Evolutionary conservation across 2,797 vertebrate species (phyloP), one percentile per base, ranked within the genome.

Genomic region (Coracias cyanogaster): DNA sequence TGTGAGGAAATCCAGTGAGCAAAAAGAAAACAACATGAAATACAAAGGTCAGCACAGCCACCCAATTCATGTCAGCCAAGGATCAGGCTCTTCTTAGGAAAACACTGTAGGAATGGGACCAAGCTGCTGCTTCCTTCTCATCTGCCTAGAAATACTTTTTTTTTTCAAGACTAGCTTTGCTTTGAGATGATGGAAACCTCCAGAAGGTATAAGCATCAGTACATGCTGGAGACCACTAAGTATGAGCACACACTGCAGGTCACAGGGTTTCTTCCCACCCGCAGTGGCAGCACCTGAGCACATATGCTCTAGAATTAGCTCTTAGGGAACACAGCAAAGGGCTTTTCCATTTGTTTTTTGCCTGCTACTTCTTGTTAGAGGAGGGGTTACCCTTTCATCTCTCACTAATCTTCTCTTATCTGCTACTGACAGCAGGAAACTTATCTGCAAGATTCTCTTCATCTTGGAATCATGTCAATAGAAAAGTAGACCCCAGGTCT

Each of bases 31-130:
- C 86, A 61, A 10, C 67, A 89, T 2, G 2, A 82, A 94, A 82
- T 51, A 79, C 60, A 90, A 79, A 96, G 94, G 85, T 94, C 77
- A 95, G 24, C 13, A 35, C 14, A 73, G 33, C 31, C 86, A 86
- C 52, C 12, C 24, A 51, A 25, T 41, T 93, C 72, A 88, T 58
- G 8, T 41, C 39, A 83, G 69, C 15, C 35, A 87, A 81, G 51
- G 62, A 82, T 57, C n/a, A 54, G 69, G 17, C 25, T 88, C 28
- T 85, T 87, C 58, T 48, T 43, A 84, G 18, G 29, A 55, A 88
- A 79, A 66, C 7, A 29, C 10, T 35, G 28, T 24, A 82, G 48
- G 31, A 73, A 58, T 12, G 69, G 31, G 15, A 81, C 16, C 25
- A 93, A 45, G 25, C 3, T 72, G 24, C 37, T 86, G 10, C 28